Evolutionary conservation across 2,888 invertebrate species (phyloP).

Genomic region (Oeneis ivallda): DNA sequence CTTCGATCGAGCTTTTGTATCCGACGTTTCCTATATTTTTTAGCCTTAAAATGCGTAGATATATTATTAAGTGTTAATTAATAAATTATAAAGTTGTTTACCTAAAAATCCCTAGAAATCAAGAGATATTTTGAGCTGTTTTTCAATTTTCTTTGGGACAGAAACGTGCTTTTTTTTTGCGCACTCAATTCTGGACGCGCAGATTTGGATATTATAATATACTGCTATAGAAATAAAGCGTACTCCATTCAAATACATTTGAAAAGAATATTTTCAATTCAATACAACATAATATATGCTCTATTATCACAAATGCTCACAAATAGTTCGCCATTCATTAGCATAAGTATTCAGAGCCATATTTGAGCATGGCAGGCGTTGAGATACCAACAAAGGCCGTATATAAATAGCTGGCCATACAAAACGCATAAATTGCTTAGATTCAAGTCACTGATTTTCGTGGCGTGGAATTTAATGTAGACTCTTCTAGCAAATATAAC

Average conservation of each 20-base stretch:
- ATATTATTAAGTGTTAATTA: too few species aligned
- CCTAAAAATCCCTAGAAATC: too few species aligned
- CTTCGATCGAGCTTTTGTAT: too few species aligned
- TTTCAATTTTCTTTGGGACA: background rate
- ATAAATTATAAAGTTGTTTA: too few species aligned
- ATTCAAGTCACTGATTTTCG: slow-evolving; percentile 32
- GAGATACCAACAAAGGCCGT: slow-evolving; percentile 37
- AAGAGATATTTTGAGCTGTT: too few species aligned
- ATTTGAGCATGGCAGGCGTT: slow-evolving; percentile 39
- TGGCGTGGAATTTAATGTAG: slow-evolving; percentile 27
- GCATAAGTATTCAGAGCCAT: slow-evolving; percentile 33
- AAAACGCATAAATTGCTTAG: slow-evolving; percentile 31
- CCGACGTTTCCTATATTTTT: too few species aligned
- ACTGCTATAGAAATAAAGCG: background rate
- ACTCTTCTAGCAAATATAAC: slow-evolving; percentile 6
- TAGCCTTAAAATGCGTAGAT: too few species aligned
- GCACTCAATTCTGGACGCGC: too few species aligned
- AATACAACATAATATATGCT: slow-evolving; percentile 25
- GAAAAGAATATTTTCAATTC: slow-evolving; percentile 18
- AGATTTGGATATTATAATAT: background rate
- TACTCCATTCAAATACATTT: slow-evolving; percentile 1
- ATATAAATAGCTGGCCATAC: slow-evolving; percentile 39
- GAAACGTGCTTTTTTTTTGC: background rate
- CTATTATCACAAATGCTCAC: slow-evolving; percentile 29
- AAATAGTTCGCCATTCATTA: slow-evolving; percentile 36